Base-by-base conservation (phyloP, 1,140 invertebrate genomes). In the Bombus vancouverensis region DNA sequence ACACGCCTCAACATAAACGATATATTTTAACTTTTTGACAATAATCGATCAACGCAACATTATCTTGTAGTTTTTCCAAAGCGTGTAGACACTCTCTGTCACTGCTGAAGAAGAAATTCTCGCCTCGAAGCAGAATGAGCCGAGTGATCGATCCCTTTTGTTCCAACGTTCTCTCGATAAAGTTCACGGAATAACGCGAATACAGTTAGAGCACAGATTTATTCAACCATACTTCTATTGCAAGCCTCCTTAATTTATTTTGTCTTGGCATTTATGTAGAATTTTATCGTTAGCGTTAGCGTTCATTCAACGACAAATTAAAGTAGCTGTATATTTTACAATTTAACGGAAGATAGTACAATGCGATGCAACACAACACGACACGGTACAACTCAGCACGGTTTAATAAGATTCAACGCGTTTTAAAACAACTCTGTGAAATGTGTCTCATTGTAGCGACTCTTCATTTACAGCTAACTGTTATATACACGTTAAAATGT, bases 121-220 rank as follows among this genome's bases (percentile, higher is more conserved):
- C 71, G 42, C 81, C 42, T 76, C 76, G 70, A 78, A 88, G 81
- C 87, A 71, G 71, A 87, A 83, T 72, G 32, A 84, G 72, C 57
- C 57, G 53, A 79, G 87, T 84, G 87, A 88, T 87, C 66, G 87
- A 88, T 88, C 81, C 85, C 81, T 83, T 88, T 88, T 78, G 77
- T 81, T 85, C 34, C 71, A 32, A 65, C 57, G 28, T 81, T 85
- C 59, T 66, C 77, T n/a, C 65, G 72, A 70, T 37, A 47, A 66
- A 81, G 77, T 53, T 80, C 12, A 82, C 34, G 68, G 34, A 86
- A 78, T 39, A 76, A 65, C 53, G 71, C 65, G 66, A 87, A 82
- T 83, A 77, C n/a, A n/a, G 34, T 25, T 25, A 37, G 13, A 32
- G n/a, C 10, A 22, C 22, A 22, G 42, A 28, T 68, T 65, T 39